Evolutionary conservation across 2,113 vertebrate species (phyloP), one percentile per base, ranked within the genome.

Genomic region (Gobiocypris rarus): DNA sequence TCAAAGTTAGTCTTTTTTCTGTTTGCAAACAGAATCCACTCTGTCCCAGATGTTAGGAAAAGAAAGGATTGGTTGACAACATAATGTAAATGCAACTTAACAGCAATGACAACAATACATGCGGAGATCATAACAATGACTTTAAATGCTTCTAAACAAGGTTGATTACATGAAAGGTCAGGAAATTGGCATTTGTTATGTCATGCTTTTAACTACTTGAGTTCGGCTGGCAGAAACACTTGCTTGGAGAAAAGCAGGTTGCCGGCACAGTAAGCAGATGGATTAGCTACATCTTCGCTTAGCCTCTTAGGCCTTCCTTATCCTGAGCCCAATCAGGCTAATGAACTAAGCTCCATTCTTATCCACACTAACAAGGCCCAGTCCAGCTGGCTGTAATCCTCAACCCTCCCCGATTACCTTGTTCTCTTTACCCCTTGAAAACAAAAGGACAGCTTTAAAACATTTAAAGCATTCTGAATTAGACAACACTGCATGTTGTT

Each of bases 271-370:
- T 95, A 96, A 96, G 94, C 91, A 92, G 95, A 95, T 95, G 95
- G 93, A 95, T 95, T 94, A 95, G 93, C 92, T 83, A 84, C 87
- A 93, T 91, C 93, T 93, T 87, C 83, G 87, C 67, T 90, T 89
- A 94, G 93, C 90, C 91, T 93, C 92, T 95, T 92, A 95, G 89
- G 88, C 76, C 88, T 85, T 89, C 88, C 88, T 91, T 93, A 94
- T 92, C 91, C 91, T 91, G 86, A 92, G 86, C 81, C 90, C 92
- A 95, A 95, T 96, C 94, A 95, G 93, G 87, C 93, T 95, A 95
- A 96, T 94, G 83, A 95, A 94, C 89, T 92, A 93, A 93, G 91
- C 91, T 86, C 87, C 89, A 87, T 81, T 89, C 90, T 95, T 91
- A 94, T 93, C 91, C 89, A 89, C 81, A 87, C 87, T 91, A 93